Evolutionary conservation across 2,797 vertebrate genomes (phyloP).

Genomic region (Cyprinella venusta): DNA sequence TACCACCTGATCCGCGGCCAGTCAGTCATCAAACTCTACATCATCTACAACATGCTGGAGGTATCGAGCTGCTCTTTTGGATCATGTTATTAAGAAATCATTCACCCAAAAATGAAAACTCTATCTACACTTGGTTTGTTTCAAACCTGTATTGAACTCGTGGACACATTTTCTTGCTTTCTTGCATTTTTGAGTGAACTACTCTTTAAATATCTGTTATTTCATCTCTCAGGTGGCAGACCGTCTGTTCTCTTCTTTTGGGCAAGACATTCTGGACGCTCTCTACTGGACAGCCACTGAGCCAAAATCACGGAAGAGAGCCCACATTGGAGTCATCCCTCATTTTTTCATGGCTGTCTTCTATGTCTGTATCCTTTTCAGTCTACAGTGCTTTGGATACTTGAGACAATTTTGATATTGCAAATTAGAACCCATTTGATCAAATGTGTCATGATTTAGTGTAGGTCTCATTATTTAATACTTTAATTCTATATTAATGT

Average conservation of each 20-base stretch:
- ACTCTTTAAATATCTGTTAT: neutral
- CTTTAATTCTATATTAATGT: neutral
- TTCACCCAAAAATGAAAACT: neutral
- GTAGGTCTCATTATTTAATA: neutral
- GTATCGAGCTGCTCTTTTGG: slow-evolving; percentile 67
- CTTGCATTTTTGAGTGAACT: neutral
- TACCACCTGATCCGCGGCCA: slow-evolving; percentile 98
- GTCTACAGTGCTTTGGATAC: neutral
- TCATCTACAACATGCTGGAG: slow-evolving; percentile 99
- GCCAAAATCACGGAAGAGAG: slow-evolving; percentile 92
- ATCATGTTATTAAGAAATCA: neutral
- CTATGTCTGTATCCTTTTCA: slow-evolving; percentile 96
- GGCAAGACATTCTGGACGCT: slow-evolving; percentile 96
- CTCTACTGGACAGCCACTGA: slow-evolving; percentile 98
- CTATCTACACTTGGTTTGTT: neutral
- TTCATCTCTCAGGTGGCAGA: slow-evolving; percentile 86
- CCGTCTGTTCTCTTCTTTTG: slow-evolving; percentile 96
- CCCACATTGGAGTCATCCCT: slow-evolving; percentile 93
- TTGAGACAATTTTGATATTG: neutral
- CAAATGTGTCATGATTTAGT: neutral
- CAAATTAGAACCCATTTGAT: neutral
- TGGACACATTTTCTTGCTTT: neutral
- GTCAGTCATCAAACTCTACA: slow-evolving; percentile 98
- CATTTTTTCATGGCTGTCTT: slow-evolving; percentile 97
- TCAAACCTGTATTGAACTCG: neutral